Base-by-base conservation (phyloP, 2,113 vertebrate genomes). In the Ctenodactylus gundi region DNA sequence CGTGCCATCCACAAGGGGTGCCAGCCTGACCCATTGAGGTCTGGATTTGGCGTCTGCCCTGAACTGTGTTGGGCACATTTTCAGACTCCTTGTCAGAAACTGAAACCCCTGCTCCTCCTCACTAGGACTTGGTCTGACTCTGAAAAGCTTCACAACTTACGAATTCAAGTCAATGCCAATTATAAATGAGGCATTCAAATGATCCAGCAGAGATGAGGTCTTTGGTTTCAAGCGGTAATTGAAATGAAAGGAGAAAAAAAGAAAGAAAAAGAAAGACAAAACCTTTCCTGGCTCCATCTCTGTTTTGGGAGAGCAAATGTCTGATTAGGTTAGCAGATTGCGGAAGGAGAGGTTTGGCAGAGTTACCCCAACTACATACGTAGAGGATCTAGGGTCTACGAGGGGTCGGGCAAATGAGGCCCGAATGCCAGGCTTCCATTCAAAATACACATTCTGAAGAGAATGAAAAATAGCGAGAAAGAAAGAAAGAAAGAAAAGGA, bases 241-340 rank as follows among this genome's bases (percentile, higher is more conserved):
- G 94, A 97, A 95, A 92, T 96, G 90, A 86, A 96, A 97, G 96
- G 96, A 96, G 97, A 97, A 94, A n/a, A n/a, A n/a, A n/a, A n/a
- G n/a, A n/a, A n/a, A n/a, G n/a, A n/a, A n/a, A n/a, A n/a, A n/a
- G n/a, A n/a, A n/a, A n/a, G n/a, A n/a, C n/a, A n/a, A n/a, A n/a
- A n/a, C n/a, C 97, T 97, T 98, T 97, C 91, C 94, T 95, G 93
- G 96, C 70, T 93, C 98, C 95, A 97, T 97, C 91, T 98, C 98
- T 97, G 92, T 96, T 98, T 98, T 97, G 97, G 97, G 97, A 97
- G 73, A 97, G 84, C 88, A 90, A 97, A 96, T 90, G 81, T 95
- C 95, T 92, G 87, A 96, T 96, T 89, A 96, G 87, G 84, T 96
- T 94, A 92, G 91, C 93, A 97, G 96, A 85, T 27, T 83, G 85